Conservation (phyloP, 2,113 vertebrate genomes). For the Caloenas nicobarica region DNA sequence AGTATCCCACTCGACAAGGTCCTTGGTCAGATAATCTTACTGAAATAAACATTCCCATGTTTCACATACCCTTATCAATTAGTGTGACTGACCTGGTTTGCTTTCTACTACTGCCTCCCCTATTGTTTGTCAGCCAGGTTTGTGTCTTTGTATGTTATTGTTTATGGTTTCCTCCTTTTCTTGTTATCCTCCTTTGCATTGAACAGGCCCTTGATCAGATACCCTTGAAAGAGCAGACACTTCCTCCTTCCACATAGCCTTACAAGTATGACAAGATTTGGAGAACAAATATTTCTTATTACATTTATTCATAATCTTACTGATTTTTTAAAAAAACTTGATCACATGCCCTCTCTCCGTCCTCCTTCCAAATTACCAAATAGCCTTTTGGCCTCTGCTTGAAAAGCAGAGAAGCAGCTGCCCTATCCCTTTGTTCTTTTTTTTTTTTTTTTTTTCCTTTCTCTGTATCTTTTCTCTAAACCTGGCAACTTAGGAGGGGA, state of each 20-base stretch:
- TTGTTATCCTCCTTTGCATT: neutral
- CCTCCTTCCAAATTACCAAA: neutral
- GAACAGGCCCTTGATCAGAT: neutral
- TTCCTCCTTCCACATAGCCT: neutral
- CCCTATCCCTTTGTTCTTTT: neutral
- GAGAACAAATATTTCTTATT: neutral
- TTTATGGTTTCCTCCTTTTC: neutral
- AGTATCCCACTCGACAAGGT: neutral
- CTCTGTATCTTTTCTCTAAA: neutral
- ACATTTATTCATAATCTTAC: neutral
- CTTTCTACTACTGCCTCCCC: neutral
- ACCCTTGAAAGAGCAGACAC: neutral
- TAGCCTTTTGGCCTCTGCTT: neutral
- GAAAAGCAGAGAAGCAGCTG: neutral
- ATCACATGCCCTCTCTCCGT: neutral
- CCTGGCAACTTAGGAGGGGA: neutral
- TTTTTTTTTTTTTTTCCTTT: neutral
- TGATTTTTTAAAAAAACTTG: neutral
- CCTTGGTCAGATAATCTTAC: neutral
- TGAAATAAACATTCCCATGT: neutral
- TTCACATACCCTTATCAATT: neutral
- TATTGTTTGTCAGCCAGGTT: neutral
- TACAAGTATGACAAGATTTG: neutral
- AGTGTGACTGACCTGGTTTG: neutral
- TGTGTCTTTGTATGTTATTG: neutral